Base-by-base conservation (phyloP, 2,797 vertebrate genomes). In the Eulemur albifrons region DNA sequence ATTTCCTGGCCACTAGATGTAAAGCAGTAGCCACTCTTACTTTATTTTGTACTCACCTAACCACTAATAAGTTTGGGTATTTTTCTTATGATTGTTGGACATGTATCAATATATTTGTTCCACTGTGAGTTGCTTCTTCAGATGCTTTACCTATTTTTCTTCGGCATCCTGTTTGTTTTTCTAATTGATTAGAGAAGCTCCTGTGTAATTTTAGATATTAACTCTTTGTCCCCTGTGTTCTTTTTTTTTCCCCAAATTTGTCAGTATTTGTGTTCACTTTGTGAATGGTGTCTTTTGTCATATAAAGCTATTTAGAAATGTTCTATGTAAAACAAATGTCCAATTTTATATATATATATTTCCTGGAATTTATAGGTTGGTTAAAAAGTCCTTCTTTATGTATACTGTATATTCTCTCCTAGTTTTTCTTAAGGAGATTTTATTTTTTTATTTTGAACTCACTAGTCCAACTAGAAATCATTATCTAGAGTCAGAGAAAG, bases 401-500 rank as follows among this genome's bases (percentile, higher is more conserved):
- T 82, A 23, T 32, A 25, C 32, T 35, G 14, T 32, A 27, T 75
- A 35, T 2, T 13, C 18, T 88, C 9, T 48, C 15, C 35, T 80
- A 52, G 7, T 84, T 95, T 85, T 95, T 65, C 14, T 79, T 65
- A 27, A 4, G 63, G 27, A 8, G 4, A 30, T 88, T 40, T 81
- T 81, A 38, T 50, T 40, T 77, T 61, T 80, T 77, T 90, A 82
- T 76, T 92, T 92, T 92, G n/a, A 85, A 43, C n/a, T 76, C 30
- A 83, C 67, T 92, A 73, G 0, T 89, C 14, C 61, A 86, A 89
- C 4, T 80, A 11, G 43, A 93, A 92, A 90, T 72, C 67, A 43
- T 50, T 72, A 67, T 61, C 92, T 93, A 6, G 10, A 81, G 14
- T 57, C n/a, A 43, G 17, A 57, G 93, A 90, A 73, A 61, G 10